Base-by-base conservation (phyloP, 37 sponge, comb jelly and placozoan genomes). In the Beroe forskalii region DNA sequence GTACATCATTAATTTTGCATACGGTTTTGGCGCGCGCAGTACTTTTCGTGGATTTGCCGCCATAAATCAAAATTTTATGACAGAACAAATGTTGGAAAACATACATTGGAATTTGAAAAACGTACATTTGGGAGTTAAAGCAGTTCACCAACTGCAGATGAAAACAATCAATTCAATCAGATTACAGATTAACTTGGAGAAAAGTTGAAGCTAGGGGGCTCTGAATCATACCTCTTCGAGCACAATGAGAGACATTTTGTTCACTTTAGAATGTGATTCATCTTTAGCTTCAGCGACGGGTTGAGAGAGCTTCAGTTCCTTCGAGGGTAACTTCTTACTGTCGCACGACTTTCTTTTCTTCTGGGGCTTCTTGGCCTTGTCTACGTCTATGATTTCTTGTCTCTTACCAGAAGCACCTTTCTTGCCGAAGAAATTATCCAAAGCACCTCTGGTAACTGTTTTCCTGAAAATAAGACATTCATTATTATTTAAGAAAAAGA, bases 201-300 rank as follows among this genome's bases (percentile, higher is more conserved):
- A 63, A n/a, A 63, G 24, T 63, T 63, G n/a, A 63, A 63, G n/a
- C n/a, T n/a, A n/a, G n/a, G n/a, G n/a, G n/a, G n/a, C n/a, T n/a
- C n/a, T n/a, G 55, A 64, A 64, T 8, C 86, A 23, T 28, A 80
- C 86, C 86, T 80, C 86, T 80, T 80, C 86, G 12, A 80, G 24
- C 3, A 42, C 86, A 27, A 80, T 80, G 40, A 80, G 48, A 23
- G 86, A 44, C 86, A 80, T 6, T 23, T 80, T 80, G 14, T 80
- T 48, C 3, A 80, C 86, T 80, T 80, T 80, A 80, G 72, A 69
- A 14, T 37, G 24, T 9, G 86, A 6, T 14, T 17, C 86, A 19
- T 80, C 40, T 38, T 12, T 8, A 1, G 27, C 28, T 22, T 41
- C 35, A 1, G n/a, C 24, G 28, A 33, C 17, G 14, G 9, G 31